Conservation (phyloP, 2,888 invertebrate genomes). For the Lampropteryx suffumata region DNA sequence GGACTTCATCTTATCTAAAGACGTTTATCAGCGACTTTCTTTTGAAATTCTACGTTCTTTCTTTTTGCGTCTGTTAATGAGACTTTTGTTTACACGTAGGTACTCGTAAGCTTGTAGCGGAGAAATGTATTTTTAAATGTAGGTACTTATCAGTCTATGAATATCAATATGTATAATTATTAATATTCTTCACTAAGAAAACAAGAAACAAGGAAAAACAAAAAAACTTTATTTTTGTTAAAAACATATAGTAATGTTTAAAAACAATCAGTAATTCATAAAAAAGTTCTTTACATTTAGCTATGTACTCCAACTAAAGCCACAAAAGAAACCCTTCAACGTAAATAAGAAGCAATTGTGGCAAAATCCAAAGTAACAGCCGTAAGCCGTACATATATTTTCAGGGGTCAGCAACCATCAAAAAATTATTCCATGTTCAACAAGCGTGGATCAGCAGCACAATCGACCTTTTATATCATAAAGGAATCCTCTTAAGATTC, state of each 20-base stretch:
- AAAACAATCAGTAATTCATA: too few species aligned
- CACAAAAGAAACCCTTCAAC: constrained; percentile 24
- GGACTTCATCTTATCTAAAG: constrained; percentile 44
- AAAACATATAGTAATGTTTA: too few species aligned
- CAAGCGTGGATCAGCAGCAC: constrained; percentile 42
- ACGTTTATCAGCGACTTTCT: constrained; percentile 44
- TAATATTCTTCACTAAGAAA: too few species aligned
- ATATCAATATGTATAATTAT: too few species aligned
- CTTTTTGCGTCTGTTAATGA: constrained; percentile 33
- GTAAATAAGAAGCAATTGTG: constrained; percentile 16
- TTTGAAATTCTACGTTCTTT: constrained; percentile 38
- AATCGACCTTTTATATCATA: constrained; percentile 58
- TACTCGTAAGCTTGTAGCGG: constrained; percentile 2
- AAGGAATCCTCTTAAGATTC: constrained; percentile 62
- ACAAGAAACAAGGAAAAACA: too few species aligned
- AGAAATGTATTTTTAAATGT: too few species aligned
- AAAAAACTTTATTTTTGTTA: too few species aligned
- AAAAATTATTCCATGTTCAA: constrained; percentile 38
- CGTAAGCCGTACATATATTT: constrained; percentile 31
- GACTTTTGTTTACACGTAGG: constrained; percentile 28
- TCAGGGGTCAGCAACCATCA: constrained; percentile 33
- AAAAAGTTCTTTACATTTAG: too few species aligned
- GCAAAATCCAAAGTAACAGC: constrained; percentile 18
- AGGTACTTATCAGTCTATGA: too few species aligned
- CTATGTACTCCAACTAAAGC: constrained; percentile 3